Conservation (phyloP, 2,888 invertebrate species). For the Nemotelus pantherinus region DNA sequence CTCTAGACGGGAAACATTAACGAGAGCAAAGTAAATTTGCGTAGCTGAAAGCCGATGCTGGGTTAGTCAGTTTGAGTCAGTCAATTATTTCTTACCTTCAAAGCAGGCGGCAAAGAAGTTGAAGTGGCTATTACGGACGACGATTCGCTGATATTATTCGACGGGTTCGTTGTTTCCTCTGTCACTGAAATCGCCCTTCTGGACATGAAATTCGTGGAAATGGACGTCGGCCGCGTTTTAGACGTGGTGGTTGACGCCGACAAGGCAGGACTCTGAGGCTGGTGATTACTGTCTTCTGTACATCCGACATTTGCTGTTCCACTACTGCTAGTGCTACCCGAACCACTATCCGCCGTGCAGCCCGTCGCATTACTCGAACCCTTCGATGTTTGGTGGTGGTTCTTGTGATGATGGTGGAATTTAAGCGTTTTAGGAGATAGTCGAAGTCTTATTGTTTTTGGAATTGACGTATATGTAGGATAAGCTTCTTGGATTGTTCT, state of each 20-base stretch:
- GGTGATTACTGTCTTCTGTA: slow-evolving; percentile 29
- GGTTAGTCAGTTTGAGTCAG: neutral
- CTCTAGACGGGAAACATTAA: neutral
- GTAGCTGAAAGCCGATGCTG: neutral
- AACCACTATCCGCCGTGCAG: slow-evolving; percentile 5
- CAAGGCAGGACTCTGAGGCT: slow-evolving; percentile 30
- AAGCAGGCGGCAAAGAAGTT: neutral
- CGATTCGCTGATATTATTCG: neutral
- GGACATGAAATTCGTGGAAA: slow-evolving; percentile 9
- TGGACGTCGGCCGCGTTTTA: slow-evolving; percentile 30
- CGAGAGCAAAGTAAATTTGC: slow-evolving; percentile 6
- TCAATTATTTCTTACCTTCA: slow-evolving; percentile 24
- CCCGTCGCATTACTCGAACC: neutral
- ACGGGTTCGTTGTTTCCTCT: neutral
- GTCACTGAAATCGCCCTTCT: neutral
- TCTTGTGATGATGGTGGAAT: slow-evolving; percentile 51
- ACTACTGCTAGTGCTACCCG: neutral
- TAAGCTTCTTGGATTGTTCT: slow-evolving; percentile 52
- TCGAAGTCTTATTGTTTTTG: slow-evolving; percentile 53
- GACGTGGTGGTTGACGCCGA: neutral
- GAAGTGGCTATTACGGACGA: slow-evolving; percentile 22
- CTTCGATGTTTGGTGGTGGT: slow-evolving; percentile 50
- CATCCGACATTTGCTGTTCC: slow-evolving; percentile 19
- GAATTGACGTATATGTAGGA: slow-evolving; percentile 51
- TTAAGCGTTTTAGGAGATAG: slow-evolving; percentile 55